Evolutionary conservation across 2,888 invertebrate species (phyloP).

Genomic region (Microchrysa polita): DNA sequence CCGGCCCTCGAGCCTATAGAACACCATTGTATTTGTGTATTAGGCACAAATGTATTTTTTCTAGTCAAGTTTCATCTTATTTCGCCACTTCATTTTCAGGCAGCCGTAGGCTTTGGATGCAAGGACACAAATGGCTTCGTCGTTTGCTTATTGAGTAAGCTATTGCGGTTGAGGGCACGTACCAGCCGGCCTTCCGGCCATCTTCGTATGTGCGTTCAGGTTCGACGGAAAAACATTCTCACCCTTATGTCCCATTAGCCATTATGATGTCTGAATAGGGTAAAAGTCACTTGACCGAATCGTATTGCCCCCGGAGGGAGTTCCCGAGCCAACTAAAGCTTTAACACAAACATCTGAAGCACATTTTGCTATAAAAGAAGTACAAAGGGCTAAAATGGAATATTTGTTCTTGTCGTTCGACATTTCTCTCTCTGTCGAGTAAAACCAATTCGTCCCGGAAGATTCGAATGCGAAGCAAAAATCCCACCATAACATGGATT

Average conservation of each 20-base stretch:
- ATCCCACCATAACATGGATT: background rate
- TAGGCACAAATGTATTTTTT: background rate
- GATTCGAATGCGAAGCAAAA: background rate
- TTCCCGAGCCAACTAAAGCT: slow-evolving; percentile 31
- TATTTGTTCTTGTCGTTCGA: background rate
- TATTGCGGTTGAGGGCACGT: background rate
- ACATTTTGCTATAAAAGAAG: slow-evolving; percentile 24
- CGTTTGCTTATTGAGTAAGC: background rate
- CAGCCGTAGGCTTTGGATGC: background rate
- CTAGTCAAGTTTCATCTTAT: background rate
- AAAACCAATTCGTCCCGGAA: background rate
- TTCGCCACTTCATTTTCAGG: slow-evolving; percentile 10
- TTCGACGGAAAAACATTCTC: slow-evolving; percentile 7
- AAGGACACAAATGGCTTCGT: background rate
- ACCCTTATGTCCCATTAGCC: slow-evolving; percentile 38
- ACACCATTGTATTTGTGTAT: background rate
- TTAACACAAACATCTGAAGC: slow-evolving; percentile 7
- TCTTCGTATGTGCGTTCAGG: background rate
- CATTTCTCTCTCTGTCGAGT: background rate
- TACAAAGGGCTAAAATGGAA: background rate
- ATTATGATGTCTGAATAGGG: slow-evolving; percentile 28
- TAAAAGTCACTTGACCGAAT: slow-evolving; percentile 41
- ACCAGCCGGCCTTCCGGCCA: background rate
- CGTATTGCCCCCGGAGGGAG: slow-evolving; percentile 19
- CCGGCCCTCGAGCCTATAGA: background rate